Evolutionary conservation across 1,140 invertebrate genomes (phyloP).

Genomic region (Bactericera cockerelli): DNA sequence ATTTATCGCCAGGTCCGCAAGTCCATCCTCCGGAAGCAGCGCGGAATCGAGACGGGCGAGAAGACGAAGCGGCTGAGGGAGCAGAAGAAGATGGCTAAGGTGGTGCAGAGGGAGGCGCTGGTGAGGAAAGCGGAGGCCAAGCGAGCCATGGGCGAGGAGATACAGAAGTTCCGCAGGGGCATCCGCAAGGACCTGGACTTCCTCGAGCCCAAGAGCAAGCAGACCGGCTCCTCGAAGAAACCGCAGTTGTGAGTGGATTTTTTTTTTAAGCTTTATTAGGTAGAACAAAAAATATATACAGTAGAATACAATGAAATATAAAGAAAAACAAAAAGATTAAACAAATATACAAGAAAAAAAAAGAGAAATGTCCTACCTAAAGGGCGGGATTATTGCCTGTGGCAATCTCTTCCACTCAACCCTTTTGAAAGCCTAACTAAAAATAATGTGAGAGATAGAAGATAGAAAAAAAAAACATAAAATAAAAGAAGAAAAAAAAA

Average conservation of each 20-base stretch:
- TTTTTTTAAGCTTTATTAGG: no score
- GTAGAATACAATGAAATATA: no score
- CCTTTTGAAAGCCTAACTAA: no score
- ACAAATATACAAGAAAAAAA: no score
- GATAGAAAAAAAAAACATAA: no score
- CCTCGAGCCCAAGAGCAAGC: constrained; percentile 42
- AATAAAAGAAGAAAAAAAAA: no score
- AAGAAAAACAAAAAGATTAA: no score
- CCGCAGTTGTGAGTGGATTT: constrained; percentile 17
- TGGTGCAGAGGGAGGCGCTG: constrained; percentile 69
- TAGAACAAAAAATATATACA: no score
- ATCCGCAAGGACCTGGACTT: constrained; percentile 62
- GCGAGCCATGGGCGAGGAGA: constrained; percentile 61
- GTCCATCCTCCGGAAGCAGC: constrained; percentile 69
- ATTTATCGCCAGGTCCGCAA: constrained; percentile 51
- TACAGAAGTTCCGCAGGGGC: constrained; percentile 75
- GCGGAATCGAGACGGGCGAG: constrained; percentile 66
- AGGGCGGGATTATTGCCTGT: no score
- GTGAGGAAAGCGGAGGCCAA: constrained; percentile 61
- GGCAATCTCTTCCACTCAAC: no score
- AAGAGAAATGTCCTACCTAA: no score
- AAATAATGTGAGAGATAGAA: no score
- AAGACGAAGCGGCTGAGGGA: constrained; percentile 75
- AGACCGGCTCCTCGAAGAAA: constrained; percentile 15
- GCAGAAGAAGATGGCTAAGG: constrained; percentile 84